Evolutionary conservation across 2,797 vertebrate genomes (phyloP).

Genomic region (Anolis apletophallus): DNA sequence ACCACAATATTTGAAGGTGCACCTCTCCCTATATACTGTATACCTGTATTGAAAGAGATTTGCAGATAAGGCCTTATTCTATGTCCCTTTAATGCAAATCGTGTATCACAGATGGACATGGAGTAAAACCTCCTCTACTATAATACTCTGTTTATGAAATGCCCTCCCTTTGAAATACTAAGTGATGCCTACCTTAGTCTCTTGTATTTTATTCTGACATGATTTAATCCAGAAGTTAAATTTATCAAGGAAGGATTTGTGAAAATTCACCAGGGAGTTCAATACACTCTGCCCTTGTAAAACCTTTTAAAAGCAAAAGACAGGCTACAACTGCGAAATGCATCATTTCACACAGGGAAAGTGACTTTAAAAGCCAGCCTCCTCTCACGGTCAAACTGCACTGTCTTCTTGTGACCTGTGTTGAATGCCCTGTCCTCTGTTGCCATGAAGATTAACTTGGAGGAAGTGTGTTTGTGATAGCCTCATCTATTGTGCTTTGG

Average conservation of each 20-base stretch:
- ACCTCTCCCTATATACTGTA: too few species aligned
- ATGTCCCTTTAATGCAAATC: too few species aligned
- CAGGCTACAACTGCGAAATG: too few species aligned
- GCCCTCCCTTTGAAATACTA: too few species aligned
- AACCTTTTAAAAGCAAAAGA: neutral
- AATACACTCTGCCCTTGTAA: neutral
- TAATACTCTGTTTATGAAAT: too few species aligned
- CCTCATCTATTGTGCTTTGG: neutral
- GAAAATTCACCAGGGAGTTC: neutral
- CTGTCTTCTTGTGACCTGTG: too few species aligned
- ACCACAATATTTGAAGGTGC: too few species aligned
- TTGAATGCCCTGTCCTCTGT: neutral
- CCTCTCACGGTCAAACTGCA: neutral
- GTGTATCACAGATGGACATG: too few species aligned
- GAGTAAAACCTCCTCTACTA: too few species aligned
- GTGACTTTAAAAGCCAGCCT: too few species aligned
- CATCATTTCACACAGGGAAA: neutral
- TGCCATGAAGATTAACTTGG: neutral
- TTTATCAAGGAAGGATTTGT: neutral
- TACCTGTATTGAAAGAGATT: too few species aligned
- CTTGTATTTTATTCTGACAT: neutral
- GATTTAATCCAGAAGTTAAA: constrained; percentile 2
- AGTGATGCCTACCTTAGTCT: neutral
- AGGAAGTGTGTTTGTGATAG: neutral
- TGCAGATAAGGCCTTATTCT: too few species aligned